These are phyloP conservation scores for Drosophila rubida DNA, from an alignment of 2,888 invertebrate genomes.

Conservation along the genomic window DNA sequence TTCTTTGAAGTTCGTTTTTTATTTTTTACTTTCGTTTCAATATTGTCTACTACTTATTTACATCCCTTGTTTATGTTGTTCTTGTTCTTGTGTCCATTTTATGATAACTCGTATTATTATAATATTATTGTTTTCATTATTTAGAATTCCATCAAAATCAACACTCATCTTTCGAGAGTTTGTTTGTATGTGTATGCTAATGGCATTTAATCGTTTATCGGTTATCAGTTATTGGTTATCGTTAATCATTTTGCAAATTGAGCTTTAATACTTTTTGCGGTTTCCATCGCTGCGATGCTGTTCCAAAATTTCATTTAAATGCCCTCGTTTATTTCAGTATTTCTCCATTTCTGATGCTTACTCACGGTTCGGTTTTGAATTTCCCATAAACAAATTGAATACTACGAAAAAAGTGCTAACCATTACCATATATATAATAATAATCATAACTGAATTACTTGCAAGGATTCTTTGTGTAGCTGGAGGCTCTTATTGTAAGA, in stretches of 20 bases:
- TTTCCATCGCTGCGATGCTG: constrained; percentile 26
- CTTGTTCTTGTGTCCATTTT: constrained; percentile 62
- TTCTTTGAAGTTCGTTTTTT: constrained; percentile 18
- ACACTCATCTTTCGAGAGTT: constrained; percentile 27
- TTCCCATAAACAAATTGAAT: constrained; percentile 33
- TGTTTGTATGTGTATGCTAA: constrained; percentile 44
- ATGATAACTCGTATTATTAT: constrained; percentile 14
- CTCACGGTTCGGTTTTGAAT: constrained; percentile 43
- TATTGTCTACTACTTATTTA: constrained; percentile 77
- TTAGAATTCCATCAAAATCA: constrained; percentile 37
- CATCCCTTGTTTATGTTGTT: constrained; percentile 73
- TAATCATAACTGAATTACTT: constrained; percentile 13
- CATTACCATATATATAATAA: constrained; percentile 14
- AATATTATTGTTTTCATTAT: neutral
- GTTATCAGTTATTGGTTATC: constrained; percentile 13
- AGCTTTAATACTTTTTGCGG: constrained; percentile 69
- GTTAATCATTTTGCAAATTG: constrained; percentile 41
- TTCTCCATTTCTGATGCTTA: constrained; percentile 44
- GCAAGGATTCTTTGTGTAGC: constrained; percentile 32
- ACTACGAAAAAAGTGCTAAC: constrained; percentile 24
- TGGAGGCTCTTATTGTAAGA: constrained; percentile 25
- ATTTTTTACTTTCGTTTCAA: constrained; percentile 40
- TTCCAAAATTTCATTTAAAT: constrained; percentile 59
- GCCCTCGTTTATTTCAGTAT: constrained; percentile 52
- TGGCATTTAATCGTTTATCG: constrained; percentile 39